Evolutionary conservation across 2,797 vertebrate species (phyloP), one percentile per base, ranked within the genome.

Genomic region (Malacoctenus gilli): DNA sequence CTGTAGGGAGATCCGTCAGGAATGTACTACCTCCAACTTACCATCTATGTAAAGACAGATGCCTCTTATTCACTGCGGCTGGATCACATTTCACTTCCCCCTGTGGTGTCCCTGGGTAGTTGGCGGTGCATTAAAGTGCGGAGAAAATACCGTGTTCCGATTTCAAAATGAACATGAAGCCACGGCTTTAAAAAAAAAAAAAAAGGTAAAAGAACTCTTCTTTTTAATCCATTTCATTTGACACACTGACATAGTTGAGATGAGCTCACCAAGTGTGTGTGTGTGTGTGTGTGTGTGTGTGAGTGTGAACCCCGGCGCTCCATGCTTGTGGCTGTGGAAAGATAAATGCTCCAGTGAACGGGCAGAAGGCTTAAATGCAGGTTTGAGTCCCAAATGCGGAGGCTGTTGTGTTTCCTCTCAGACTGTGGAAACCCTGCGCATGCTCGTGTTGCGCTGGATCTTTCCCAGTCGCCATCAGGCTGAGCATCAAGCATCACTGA

Each of bases 321-420:
- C 67, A 72, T 71, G 67, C 59, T 83, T 84, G 78, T 41, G 84
- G 81, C 77, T 21, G 39, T 76, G 80, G 83, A 85, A 82, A 80
- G 68, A 84, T 82, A 72, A 87, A 83, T 79, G 74, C 62, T 66
- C 77, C 81, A 76, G 69, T 87, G 75, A 84, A 75, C 8, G 14
- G 21, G 28, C 40, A 52, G 68, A 62, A 84, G 57, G 47, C 67
- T 72, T 79, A 74, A 82, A 80, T 78, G 59, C 66, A 68, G 77
- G 75, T 73, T 76, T 72, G 43, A 65, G 44, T 51, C 64, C 70
- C 53, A 68, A 57, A 70, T 60, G 56, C 56, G 58, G 55, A 39
- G 58, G 49, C 65, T 68, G 46, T 31, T 19, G 23, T 56, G 49
- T 73, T 79, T 64, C 37, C 55, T 68, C 56, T 59, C 59, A 30